Percentiles rank a stretch among this genome's conserved stretches.
Evolutionary conservation across 30 jellyfish, hydroid and myxozoan species (phyloP).

Genomic region (Hydractinia echinata): DNA sequence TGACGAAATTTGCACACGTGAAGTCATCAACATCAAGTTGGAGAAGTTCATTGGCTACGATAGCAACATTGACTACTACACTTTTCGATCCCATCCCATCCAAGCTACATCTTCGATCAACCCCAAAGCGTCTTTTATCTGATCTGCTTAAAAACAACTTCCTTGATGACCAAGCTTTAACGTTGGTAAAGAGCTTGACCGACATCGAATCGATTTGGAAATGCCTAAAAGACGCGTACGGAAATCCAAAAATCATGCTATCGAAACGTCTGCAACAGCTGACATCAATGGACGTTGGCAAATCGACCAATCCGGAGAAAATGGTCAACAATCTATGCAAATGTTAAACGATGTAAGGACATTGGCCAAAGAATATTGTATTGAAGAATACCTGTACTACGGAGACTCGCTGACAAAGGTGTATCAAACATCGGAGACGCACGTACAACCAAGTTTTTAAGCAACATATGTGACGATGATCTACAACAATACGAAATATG

Average conservation of each 20-base stretch:
- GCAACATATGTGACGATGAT: no score
- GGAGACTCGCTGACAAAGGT: neutral
- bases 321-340: neutral
- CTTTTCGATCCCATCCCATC: conserved; percentile 10
- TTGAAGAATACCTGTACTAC: neutral
- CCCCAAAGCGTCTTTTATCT: conserved; percentile 17
- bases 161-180: neutral
- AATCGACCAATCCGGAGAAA: conserved; percentile 5
- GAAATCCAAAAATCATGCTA: conserved; percentile 9
- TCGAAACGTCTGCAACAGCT: neutral
- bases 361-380: neutral
- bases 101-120: conserved; percentile 7
- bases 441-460: no score
- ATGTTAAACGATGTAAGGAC: neutral
- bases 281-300: neutral
- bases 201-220: conserved; percentile 22
- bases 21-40: conserved; percentile 15
- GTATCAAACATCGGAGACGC: no score
- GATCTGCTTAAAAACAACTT: conserved; percentile 4
- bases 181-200: conserved; percentile 3
- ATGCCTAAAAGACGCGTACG: neutral
- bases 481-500: conserved; percentile 2
- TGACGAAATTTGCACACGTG: neutral
- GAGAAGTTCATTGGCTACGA: conserved; percentile 24
- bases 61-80: neutral